Evolutionary conservation across 2,113 vertebrate genomes (phyloP), one percentile per base, ranked within the genome.

Genomic region (Sula dactylatra): DNA sequence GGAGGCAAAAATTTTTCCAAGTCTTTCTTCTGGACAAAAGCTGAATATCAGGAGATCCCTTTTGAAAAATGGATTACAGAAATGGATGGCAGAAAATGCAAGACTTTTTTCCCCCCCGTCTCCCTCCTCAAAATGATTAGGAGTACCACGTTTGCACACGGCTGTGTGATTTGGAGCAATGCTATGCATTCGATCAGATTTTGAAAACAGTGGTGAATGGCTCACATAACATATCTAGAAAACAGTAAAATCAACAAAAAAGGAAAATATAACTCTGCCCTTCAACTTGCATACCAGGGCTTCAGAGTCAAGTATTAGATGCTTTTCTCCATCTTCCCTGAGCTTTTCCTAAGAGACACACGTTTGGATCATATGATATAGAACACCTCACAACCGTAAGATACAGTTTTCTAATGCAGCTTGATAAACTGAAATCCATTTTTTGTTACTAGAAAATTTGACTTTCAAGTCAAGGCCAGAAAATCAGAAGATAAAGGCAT

Each of bases 301-400:
- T 93, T 74, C 17, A 27, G 29, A 82, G 27, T 27, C 27, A 65
- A 59, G 26, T 32, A 66, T 31, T 32, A 27, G 40, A 77, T 42
- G 31, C 11, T 72, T 27, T 72, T 45, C 40, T 71, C 40, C 27
- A 25, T 32, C 44, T 66, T 49, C 32, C 18, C 36, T 29, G 32
- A 66, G 45, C 52, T 82, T 61, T 71, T 86, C 47, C 34, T 29
- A 70, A 29, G 14, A 64, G 61, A 40, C 7, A 20, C 7, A 19
- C 1, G 0, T 36, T 54, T 17, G 50, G 50, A 58, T 17, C 26
- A 34, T 20, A 7, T 29, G 40, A 62, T 6, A 34, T 0, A 24
- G 24, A 62, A 56, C 29, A 83, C 11, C 16, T 62, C 66, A 49
- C 47, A 79, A 40, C 16, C 13, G 4, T 15, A 74, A n/a, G 25